Evolutionary conservation across 2,888 invertebrate genomes (phyloP).

Genomic region (Drosophila neonasuta): DNA sequence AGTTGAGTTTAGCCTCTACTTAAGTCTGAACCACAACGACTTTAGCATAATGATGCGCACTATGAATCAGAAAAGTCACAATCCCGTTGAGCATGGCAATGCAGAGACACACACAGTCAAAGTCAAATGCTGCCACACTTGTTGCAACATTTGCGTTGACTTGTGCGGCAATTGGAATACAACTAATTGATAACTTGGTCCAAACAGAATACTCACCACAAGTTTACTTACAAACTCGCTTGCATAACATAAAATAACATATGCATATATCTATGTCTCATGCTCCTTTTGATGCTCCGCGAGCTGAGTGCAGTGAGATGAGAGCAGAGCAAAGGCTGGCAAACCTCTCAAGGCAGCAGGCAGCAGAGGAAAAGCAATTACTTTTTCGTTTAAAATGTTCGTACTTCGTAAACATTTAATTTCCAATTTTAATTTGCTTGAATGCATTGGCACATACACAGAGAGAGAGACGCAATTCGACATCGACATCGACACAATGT

Average conservation of each 20-base stretch:
- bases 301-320: slow-evolving; percentile 7
- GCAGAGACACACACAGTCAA: not conserved
- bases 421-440: slow-evolving; percentile 76
- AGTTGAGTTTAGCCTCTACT: not conserved
- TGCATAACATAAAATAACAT: not conserved
- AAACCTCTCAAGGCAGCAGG: not conserved
- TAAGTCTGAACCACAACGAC: slow-evolving; percentile 34
- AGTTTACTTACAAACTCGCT: slow-evolving; percentile 6
- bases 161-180: not conserved
- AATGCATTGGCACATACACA: slow-evolving; percentile 67
- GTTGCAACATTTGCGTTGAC: not conserved
- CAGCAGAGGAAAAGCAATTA: slow-evolving; percentile 62
- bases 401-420: slow-evolving; percentile 76
- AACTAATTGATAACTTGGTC: slow-evolving; percentile 14
- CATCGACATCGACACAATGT: slow-evolving; percentile 56
- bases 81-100: slow-evolving; percentile 29
- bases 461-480: slow-evolving; percentile 11
- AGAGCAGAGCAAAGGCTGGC: too few species aligned
- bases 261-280: not conserved
- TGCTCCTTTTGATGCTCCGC: slow-evolving; percentile 3
- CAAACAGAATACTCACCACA: slow-evolving; percentile 13
- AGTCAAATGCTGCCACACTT: slow-evolving; percentile 13
- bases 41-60: slow-evolving; percentile 62
- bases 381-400: slow-evolving; percentile 74
- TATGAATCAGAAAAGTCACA: slow-evolving; percentile 37